Conservation (phyloP, 1,140 invertebrate species). For the Orussus abietinus region DNA sequence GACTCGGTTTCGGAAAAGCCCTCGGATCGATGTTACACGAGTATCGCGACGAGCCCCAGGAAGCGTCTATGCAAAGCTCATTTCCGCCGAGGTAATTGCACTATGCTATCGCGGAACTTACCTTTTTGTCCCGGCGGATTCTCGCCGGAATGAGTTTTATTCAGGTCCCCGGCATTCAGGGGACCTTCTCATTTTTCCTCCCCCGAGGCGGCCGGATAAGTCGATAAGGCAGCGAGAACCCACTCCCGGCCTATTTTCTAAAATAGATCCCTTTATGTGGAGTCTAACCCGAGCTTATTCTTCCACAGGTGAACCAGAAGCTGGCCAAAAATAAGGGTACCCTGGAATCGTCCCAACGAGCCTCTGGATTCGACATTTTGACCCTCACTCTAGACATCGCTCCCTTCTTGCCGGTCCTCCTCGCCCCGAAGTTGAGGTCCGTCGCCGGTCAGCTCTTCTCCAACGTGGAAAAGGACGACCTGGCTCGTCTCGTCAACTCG, state of each 20-base stretch:
- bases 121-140: constrained; percentile 28
- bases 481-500: constrained; percentile 70
- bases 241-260: no score
- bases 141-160: constrained; percentile 22
- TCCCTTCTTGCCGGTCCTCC: constrained; percentile 70
- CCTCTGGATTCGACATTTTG: constrained; percentile 58
- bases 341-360: constrained; percentile 55
- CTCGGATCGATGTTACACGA: no score
- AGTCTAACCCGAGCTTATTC: no score
- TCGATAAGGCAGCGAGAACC: no score
- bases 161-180: constrained; percentile 13
- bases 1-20: no score
- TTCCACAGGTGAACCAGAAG: constrained; percentile 59
- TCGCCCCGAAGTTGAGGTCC: constrained; percentile 74
- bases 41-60: no score
- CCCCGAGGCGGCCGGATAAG: no score
- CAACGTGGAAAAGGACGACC: constrained; percentile 67
- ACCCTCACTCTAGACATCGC: constrained; percentile 68
- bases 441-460: constrained; percentile 73
- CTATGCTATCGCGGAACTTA: constrained; percentile 35
- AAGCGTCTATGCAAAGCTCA: constrained; percentile 39
- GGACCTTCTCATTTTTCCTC: neutral
- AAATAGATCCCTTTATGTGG: constrained; percentile 14
- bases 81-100: constrained; percentile 44
- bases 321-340: constrained; percentile 57